A percentile compares a stretch with the other conserved stretches of the same genome.
Evolutionary conservation across 2,888 invertebrate species (phyloP).

Genomic region (Buathra laborator): DNA sequence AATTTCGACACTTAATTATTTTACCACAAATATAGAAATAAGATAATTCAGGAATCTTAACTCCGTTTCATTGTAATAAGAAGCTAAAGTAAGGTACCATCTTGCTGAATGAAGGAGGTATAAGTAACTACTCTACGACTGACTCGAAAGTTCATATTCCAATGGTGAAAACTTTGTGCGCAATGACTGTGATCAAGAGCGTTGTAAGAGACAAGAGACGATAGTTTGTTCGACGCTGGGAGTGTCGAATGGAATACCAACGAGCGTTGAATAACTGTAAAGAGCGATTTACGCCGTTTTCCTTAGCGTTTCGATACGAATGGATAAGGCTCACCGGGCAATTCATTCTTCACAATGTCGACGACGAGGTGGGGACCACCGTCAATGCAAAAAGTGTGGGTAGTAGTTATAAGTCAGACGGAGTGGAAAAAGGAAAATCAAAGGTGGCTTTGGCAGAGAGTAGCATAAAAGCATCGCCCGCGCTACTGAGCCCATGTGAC

Average conservation of each 20-base stretch:
- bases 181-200: conserved; percentile 18
- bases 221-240: conserved; percentile 9
- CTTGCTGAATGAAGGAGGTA: neutral
- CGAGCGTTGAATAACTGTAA: conserved; percentile 61
- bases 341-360: conserved; percentile 17
- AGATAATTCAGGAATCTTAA: no score
- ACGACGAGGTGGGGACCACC: neutral
- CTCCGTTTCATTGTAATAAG: no score
- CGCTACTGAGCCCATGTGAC: conserved; percentile 17
- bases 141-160: neutral
- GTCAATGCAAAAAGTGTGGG: conserved; percentile 4
- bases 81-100: neutral
- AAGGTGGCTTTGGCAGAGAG: conserved; percentile 67
- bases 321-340: conserved; percentile 1
- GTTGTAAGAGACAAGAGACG: conserved; percentile 26
- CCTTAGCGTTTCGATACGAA: conserved; percentile 8
- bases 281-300: conserved; percentile 51
- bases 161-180: neutral
- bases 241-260: conserved; percentile 55
- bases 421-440: conserved; percentile 50
- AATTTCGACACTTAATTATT: no score
- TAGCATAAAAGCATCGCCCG: conserved; percentile 64
- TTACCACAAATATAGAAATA: no score
- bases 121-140: no score
- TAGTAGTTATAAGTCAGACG: conserved; percentile 21